Base-by-base conservation (phyloP, 64 coral and sea anemone species). In the Porites lutea region DNA sequence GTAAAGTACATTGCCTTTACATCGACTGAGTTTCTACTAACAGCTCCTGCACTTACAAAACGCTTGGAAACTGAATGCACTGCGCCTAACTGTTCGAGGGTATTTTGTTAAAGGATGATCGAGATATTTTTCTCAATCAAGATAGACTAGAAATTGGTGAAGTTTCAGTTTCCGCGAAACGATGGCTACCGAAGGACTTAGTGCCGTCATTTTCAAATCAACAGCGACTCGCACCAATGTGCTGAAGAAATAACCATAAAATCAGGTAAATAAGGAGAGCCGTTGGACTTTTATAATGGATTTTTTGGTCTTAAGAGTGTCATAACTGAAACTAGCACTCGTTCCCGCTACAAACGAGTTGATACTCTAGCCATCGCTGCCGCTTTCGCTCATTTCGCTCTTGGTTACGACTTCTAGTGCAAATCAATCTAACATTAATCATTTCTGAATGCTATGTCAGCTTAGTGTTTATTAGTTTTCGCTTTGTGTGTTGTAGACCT, bases 391-490 rank as follows among this genome's bases (percentile, higher is more conserved):
- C 10, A 51, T 61, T 83, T 83, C 61, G 48, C 13, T 13, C 61
- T 57, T 6, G n/a, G 47, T 68, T 14, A 61, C 21, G 61, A 50
- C 14, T 15, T 81, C 59, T 48, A 84, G 81, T 48, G 63, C 14
- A 50, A 84, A 60, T 68, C 81, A 84, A 84, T 84, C 62, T 65
- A 52, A 52, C 81, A 84, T 84, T 84, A 84, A 84, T 84, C 81
- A 84, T 84, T 52, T 68, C 18, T 84, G 81, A 84, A 84, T 84
- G 81, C 81, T 84, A 68, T 84, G 81, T 84, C 81, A 84, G 81
- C 81, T 84, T 84, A 84, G 63, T 84, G 81, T 84, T 84, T 84
- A 84, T 84, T 84, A 84, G 81, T 67, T 84, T 84, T 84, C 62
- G 63, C 81, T 84, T 84, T 84, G 81, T 84, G 81, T 84, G 19